Conservation (phyloP, 2,113 vertebrate species). For the Percina caprodes region DNA sequence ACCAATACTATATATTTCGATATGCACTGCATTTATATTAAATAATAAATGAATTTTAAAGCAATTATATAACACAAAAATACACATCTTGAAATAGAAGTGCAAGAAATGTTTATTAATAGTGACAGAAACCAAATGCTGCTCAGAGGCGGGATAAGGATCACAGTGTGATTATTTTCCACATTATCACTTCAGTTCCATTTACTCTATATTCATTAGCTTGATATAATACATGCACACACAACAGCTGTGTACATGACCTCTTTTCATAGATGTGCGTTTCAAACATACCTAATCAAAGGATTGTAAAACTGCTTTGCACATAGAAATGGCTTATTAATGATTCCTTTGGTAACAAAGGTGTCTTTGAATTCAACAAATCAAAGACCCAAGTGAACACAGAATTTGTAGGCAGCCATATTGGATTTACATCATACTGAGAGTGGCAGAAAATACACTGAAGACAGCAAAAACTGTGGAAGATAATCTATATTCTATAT, state of each 20-base stretch:
- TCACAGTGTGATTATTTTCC: conserved; percentile 61
- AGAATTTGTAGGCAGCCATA: conserved; percentile 62
- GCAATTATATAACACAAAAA: neutral
- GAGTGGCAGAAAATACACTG: conserved; percentile 5
- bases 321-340: conserved; percentile 69
- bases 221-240: conserved; percentile 36
- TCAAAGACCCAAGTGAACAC: conserved; percentile 67
- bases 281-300: conserved; percentile 80
- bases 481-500: neutral
- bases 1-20: neutral
- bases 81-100: conserved; percentile 25
- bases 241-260: conserved; percentile 69
- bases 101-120: conserved; percentile 53
- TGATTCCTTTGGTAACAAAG: conserved; percentile 76
- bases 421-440: conserved; percentile 49
- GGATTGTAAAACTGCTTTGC: conserved; percentile 67
- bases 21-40: neutral
- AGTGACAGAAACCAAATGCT: conserved; percentile 59
- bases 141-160: conserved; percentile 43
- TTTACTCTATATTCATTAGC: conserved; percentile 72
- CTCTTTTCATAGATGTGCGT: conserved; percentile 67
- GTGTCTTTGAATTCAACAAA: conserved; percentile 74
- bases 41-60: neutral
- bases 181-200: conserved; percentile 64
- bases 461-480: conserved; percentile 1